Conservation (phyloP, 2,888 invertebrate genomes). For the Romanomermis culicivorax region DNA sequence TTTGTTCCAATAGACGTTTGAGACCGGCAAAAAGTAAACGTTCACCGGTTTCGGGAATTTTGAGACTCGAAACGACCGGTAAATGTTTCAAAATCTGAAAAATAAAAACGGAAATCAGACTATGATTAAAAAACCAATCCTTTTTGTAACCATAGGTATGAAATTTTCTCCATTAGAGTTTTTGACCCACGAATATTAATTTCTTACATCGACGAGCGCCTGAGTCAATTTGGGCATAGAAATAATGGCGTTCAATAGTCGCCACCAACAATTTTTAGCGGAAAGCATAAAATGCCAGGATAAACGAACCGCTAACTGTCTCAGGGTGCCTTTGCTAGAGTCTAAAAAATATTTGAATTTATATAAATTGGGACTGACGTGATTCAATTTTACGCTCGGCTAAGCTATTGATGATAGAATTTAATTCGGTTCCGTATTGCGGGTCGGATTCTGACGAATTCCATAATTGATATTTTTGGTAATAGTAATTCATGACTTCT, state of each 20-base stretch:
- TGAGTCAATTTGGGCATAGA: not conserved
- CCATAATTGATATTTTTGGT: slow-evolving; percentile 1
- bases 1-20: not conserved
- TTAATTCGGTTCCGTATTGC: not conserved
- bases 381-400: not conserved
- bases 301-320: not conserved
- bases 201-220: not conserved
- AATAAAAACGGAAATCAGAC: not conserved
- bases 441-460: not conserved
- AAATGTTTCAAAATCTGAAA: not conserved
- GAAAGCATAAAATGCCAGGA: slow-evolving; percentile 4
- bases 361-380: not conserved
- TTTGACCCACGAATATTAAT: too few species aligned
- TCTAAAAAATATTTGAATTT: not conserved
- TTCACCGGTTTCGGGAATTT: not conserved
- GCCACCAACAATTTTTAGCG: not conserved
- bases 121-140: not conserved
- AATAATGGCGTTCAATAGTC: not conserved
- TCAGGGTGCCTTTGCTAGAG: not conserved
- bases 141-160: too few species aligned
- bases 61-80: not conserved
- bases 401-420: not conserved
- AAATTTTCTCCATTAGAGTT: not conserved
- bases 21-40: not conserved
- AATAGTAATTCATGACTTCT: not conserved